These are phyloP conservation scores for Drosophila paracracens DNA, from an alignment of 2,888 invertebrate species.

Conservation along the genomic window DNA sequence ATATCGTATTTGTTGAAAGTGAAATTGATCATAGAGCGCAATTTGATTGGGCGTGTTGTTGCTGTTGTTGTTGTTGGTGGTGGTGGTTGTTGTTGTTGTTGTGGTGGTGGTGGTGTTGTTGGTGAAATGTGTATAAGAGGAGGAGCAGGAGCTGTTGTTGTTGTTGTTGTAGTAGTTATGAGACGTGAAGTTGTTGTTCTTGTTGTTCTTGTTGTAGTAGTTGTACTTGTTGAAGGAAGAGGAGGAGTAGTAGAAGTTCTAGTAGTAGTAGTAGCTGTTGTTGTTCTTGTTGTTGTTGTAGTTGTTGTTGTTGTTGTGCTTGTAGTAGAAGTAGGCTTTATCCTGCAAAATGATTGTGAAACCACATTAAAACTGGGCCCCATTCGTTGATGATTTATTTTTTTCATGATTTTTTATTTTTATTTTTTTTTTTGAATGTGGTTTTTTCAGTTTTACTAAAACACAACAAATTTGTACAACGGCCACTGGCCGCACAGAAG, in stretches of 20 bases:
- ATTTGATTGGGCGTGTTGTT: constrained; percentile 40
- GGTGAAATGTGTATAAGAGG: constrained; percentile 81
- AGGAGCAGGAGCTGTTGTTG: constrained; percentile 80
- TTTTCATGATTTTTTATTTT: constrained; percentile 17
- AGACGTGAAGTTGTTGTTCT: constrained; percentile 71
- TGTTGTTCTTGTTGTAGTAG: constrained; percentile 77
- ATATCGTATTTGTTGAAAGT: constrained; percentile 73
- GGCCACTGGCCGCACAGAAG: constrained; percentile 28
- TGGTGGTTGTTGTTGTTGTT: constrained; percentile 36
- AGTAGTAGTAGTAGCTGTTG: constrained; percentile 76
- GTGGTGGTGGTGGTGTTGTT: constrained; percentile 44
- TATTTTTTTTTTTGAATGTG: constrained; percentile 14
- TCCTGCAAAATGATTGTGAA: constrained; percentile 85
- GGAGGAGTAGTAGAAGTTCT: constrained; percentile 81
- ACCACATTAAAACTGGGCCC: constrained; percentile 83
- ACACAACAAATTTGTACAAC: constrained; percentile 57
- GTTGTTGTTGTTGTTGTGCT: constrained; percentile 79
- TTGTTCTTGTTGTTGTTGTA: constrained; percentile 56
- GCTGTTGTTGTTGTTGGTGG: constrained; percentile 33
- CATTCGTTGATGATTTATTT: constrained; percentile 48
- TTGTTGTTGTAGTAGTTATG: constrained; percentile 62
- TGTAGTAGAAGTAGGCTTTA: constrained; percentile 84
- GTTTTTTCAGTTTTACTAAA: constrained; percentile 36
- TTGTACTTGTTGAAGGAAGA: constrained; percentile 81
- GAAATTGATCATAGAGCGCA: constrained; percentile 55